phyloP scores from a whole-genome alignment of 30 jellyfish, hydroid and myxozoan genomes.

The Mastigias papua region DNA sequence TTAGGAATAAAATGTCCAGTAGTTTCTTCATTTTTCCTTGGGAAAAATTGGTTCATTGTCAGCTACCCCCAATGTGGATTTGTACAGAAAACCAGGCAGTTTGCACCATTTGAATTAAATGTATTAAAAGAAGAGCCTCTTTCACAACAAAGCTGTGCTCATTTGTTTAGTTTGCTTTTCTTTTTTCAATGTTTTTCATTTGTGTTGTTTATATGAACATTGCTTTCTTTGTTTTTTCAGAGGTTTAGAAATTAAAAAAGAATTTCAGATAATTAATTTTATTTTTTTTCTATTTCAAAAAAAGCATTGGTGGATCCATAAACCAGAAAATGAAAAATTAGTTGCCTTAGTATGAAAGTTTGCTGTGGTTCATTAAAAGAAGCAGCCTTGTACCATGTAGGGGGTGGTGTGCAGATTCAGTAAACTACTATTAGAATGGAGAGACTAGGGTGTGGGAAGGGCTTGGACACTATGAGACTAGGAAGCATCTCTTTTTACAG shows the following conservation, averaged over 20 bases:
- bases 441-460: no score
- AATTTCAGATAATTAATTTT: no score
- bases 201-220: no score
- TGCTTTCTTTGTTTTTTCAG: no score
- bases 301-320: background rate
- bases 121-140: background rate
- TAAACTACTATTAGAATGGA: no score
- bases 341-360: no score
- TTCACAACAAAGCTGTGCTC: background rate
- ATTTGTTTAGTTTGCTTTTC: background rate
- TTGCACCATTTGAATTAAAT: background rate
- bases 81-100: background rate
- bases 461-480: no score
- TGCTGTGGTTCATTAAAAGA: no score
- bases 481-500: no score
- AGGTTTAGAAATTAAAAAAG: background rate
- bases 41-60: background rate
- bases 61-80: background rate
- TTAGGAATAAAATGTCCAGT: background rate
- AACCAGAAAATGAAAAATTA: slow-evolving; percentile 2
- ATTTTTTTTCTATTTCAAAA: background rate
- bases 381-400: no score
- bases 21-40: background rate
- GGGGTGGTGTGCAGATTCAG: no score
- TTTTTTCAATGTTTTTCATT: background rate